phyloP scores from a whole-genome alignment of 2,888 invertebrate species.

The Ectemnius continuus region DNA sequence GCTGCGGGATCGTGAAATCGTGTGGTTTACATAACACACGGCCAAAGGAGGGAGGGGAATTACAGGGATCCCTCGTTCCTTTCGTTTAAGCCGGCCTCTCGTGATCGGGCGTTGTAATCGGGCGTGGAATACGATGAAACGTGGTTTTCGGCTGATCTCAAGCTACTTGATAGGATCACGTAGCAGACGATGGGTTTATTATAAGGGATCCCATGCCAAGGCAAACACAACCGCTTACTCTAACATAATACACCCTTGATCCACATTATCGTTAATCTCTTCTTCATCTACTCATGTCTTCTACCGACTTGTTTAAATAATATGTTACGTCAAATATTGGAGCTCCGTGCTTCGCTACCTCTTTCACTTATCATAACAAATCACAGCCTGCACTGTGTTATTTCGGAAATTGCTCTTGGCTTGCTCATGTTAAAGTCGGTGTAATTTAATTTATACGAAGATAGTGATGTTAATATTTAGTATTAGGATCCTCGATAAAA shows the following conservation, averaged over 20 bases:
- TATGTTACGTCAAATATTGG: slow-evolving; percentile 4
- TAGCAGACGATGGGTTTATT: slow-evolving; percentile 56
- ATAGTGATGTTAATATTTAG: no score
- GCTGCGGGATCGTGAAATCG: neutral
- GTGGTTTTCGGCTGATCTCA: slow-evolving; percentile 63
- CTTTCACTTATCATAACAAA: no score
- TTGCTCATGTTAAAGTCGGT: no score
- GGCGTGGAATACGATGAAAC: slow-evolving; percentile 55
- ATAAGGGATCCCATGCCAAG: slow-evolving; percentile 27
- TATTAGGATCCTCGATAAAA: no score
- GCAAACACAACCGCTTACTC: slow-evolving; percentile 31
- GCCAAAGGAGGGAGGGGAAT: slow-evolving; percentile 39
- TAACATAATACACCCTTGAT: slow-evolving; percentile 21
- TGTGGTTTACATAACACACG: neutral
- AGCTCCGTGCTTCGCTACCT: slow-evolving; percentile 32
- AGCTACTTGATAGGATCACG: slow-evolving; percentile 59
- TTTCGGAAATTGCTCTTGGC: no score
- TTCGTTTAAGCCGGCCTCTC: slow-evolving; percentile 50
- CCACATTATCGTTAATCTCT: slow-evolving; percentile 13
- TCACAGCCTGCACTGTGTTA: no score
- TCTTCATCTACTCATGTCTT: no score
- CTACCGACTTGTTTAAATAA: no score
- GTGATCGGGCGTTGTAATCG: slow-evolving; percentile 53
- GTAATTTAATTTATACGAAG: no score
- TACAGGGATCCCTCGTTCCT: slow-evolving; percentile 47